Percentiles rank a stretch among this genome's conserved stretches.
phyloP scores from a whole-genome alignment of 1,140 invertebrate genomes.

The Chrysomallon squamiferum region DNA sequence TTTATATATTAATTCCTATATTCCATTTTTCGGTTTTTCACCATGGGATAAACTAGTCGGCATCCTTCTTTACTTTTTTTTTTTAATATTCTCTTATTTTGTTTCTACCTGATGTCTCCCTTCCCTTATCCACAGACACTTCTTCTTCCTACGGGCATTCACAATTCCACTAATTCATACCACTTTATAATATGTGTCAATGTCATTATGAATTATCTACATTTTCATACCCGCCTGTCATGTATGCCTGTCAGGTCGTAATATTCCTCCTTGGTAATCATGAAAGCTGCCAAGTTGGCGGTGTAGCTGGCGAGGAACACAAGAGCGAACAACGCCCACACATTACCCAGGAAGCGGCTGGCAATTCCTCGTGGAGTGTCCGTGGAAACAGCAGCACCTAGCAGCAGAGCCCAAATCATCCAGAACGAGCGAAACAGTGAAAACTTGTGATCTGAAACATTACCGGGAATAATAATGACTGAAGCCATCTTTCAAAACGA shows the following conservation, averaged over 20 bases:
- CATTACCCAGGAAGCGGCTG: constrained; percentile 93
- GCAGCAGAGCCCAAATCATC: constrained; percentile 99
- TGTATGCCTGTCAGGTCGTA: constrained; percentile 93
- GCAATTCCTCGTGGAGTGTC: constrained; percentile 92
- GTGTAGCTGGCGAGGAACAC: constrained; percentile 65
- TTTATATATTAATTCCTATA: too few species aligned
- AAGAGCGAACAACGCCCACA: constrained; percentile 95
- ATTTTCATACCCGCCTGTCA: constrained; percentile 71
- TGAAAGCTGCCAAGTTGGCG: constrained; percentile 86
- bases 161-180: too few species aligned
- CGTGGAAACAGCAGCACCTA: constrained; percentile 95
- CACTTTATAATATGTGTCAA: too few species aligned
- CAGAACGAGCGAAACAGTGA: constrained; percentile 96
- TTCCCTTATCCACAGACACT: too few species aligned
- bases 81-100: too few species aligned
- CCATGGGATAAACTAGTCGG: too few species aligned
- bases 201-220: too few species aligned
- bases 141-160: background rate
- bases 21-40: too few species aligned
- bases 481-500: too few species aligned
- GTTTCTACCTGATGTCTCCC: too few species aligned
- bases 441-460: constrained; percentile 74
- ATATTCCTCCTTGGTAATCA: constrained; percentile 98
- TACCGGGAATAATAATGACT: background rate
- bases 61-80: too few species aligned